A percentile compares a stretch with the other conserved stretches of the same genome.
Evolutionary conservation across 2,797 vertebrate genomes (phyloP).

Genomic region (Halcyon badia): DNA sequence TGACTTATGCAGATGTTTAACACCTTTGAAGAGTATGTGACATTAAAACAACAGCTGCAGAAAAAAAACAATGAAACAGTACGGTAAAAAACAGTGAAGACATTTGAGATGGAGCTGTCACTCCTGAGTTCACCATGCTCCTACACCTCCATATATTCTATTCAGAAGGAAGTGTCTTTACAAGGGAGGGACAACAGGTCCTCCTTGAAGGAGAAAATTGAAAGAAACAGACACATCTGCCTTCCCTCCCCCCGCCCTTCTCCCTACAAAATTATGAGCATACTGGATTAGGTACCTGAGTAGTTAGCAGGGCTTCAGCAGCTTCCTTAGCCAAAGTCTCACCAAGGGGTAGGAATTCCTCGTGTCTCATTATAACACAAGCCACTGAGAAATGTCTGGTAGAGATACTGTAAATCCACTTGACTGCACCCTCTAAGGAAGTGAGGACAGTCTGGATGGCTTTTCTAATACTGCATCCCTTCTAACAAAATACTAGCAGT

Average conservation of each 20-base stretch:
- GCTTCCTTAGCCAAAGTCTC: background rate
- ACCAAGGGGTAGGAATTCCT: background rate
- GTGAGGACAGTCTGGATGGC: background rate
- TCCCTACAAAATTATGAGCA: background rate
- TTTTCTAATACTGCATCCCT: background rate
- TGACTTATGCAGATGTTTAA: background rate
- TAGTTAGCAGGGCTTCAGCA: background rate
- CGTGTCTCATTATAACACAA: background rate
- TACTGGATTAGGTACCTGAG: background rate
- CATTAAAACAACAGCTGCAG: background rate
- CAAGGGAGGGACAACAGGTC: accelerated
- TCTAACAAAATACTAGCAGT: background rate
- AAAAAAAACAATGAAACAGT: background rate
- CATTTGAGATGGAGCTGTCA: background rate
- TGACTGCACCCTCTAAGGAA: background rate
- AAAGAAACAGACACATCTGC: background rate
- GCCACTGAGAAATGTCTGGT: background rate
- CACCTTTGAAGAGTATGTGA: background rate
- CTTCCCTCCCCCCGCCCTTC: background rate
- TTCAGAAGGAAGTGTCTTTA: background rate
- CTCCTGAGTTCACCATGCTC: background rate
- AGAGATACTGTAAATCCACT: background rate
- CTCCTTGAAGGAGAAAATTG: background rate
- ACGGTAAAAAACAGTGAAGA: background rate
- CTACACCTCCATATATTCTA: background rate